Percentiles rank a stretch among this genome's conserved stretches.
Evolutionary conservation across 2,888 invertebrate genomes (phyloP).

Genomic region (Polymixis flavicincta): DNA sequence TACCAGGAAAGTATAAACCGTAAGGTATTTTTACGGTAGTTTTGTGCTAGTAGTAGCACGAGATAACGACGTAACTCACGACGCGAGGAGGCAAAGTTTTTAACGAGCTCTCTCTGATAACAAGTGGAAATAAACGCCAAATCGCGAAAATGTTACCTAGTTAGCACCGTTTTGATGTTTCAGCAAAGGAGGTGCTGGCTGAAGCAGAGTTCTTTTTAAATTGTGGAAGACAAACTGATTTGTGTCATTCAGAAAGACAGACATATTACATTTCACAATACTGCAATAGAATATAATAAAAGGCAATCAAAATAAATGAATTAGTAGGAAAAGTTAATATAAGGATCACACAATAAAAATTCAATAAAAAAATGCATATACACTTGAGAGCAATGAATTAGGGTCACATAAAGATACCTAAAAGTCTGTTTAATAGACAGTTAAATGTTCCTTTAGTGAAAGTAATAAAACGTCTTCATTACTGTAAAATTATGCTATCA

Average conservation of each 20-base stretch:
- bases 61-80: slow-evolving; percentile 53
- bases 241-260: not conserved
- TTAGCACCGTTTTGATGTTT: slow-evolving; percentile 47
- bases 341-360: too few species aligned
- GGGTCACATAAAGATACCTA: too few species aligned
- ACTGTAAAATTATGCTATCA: too few species aligned
- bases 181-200: not conserved
- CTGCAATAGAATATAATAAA: too few species aligned
- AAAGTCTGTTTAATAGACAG: too few species aligned
- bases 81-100: slow-evolving; percentile 52
- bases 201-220: not conserved
- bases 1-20: slow-evolving; percentile 31
- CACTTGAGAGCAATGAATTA: too few species aligned
- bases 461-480: too few species aligned
- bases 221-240: not conserved
- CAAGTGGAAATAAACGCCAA: slow-evolving; percentile 49
- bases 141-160: slow-evolving; percentile 46
- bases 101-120: slow-evolving; percentile 60
- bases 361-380: too few species aligned
- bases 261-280: too few species aligned
- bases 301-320: too few species aligned
- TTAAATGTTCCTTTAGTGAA: too few species aligned
- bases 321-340: too few species aligned
- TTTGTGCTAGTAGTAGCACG: slow-evolving; percentile 17
- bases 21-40: slow-evolving; percentile 44